phyloP scores from a whole-genome alignment of 2,888 invertebrate genomes.

The Pollenia angustigena region DNA sequence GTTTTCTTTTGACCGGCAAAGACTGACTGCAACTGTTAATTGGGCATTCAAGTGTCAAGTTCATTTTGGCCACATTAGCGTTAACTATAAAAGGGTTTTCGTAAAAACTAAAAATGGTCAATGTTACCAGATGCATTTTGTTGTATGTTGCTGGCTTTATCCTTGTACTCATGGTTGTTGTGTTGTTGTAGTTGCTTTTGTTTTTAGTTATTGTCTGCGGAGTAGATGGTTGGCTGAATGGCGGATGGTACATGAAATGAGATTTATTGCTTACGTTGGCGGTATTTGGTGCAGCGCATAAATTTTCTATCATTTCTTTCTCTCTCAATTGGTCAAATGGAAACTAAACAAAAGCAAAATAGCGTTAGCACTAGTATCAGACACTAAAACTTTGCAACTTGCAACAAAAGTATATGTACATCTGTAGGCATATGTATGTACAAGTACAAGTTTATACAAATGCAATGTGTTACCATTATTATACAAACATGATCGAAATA shows the following conservation, averaged over 20 bases:
- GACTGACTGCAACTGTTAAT: constrained; percentile 78
- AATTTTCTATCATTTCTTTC: constrained; percentile 74
- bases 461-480: constrained; percentile 70
- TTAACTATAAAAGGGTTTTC: constrained; percentile 83
- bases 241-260: constrained; percentile 79
- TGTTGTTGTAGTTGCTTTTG: constrained; percentile 20
- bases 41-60: constrained; percentile 84
- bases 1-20: constrained; percentile 71
- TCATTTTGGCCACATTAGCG: constrained; percentile 84
- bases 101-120: constrained; percentile 67
- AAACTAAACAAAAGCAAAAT: constrained; percentile 28
- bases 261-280: constrained; percentile 81
- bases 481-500: constrained; percentile 61
- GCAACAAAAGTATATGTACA: constrained; percentile 23
- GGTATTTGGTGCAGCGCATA: constrained; percentile 76
- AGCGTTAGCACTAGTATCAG: constrained; percentile 22
- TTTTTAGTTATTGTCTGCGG: background rate
- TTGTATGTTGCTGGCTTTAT: constrained; percentile 26
- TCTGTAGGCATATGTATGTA: constrained; percentile 26
- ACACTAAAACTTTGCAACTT: constrained; percentile 17
- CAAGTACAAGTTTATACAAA: constrained; percentile 35
- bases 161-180: background rate
- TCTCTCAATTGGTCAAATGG: constrained; percentile 60
- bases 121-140: constrained; percentile 74
- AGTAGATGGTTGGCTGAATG: constrained; percentile 36